Evolutionary conservation across 2,113 vertebrate genomes (phyloP).

Genomic region (Brienomyrus brachyistius): DNA sequence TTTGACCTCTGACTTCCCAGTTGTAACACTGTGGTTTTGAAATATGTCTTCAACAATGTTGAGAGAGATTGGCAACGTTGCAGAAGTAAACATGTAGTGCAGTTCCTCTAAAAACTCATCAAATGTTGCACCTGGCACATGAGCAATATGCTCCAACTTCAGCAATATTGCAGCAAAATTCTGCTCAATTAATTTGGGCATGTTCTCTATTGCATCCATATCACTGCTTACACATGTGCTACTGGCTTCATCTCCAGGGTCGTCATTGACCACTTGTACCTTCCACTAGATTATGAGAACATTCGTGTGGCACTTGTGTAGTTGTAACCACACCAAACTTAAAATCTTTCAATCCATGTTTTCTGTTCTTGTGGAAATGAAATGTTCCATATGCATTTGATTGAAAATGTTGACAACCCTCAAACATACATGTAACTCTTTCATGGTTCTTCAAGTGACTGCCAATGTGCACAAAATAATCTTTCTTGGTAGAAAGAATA

Average conservation of each 20-base stretch:
- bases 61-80: neutral
- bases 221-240: neutral
- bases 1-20: neutral
- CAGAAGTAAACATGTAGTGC: neutral
- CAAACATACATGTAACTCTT: slow-evolving; percentile 4
- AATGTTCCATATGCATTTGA: slow-evolving; percentile 28
- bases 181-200: neutral
- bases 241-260: neutral
- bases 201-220: neutral
- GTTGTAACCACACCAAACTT: slow-evolving; percentile 9
- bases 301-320: neutral
- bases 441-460: neutral
- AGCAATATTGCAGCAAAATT: no score
- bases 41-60: neutral
- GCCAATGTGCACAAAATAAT: slow-evolving; percentile 1
- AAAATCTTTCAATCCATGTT: slow-evolving; percentile 29
- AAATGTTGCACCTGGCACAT: neutral
- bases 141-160: no score
- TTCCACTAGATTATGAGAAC: neutral
- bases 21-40: neutral
- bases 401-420: slow-evolving; percentile 5
- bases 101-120: neutral
- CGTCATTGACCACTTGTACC: neutral
- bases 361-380: slow-evolving; percentile 26
- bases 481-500: neutral